These are phyloP conservation scores for Gymnoscopelus microlampas DNA, from an alignment of 2,797 vertebrate genomes.

Conservation along the genomic window DNA sequence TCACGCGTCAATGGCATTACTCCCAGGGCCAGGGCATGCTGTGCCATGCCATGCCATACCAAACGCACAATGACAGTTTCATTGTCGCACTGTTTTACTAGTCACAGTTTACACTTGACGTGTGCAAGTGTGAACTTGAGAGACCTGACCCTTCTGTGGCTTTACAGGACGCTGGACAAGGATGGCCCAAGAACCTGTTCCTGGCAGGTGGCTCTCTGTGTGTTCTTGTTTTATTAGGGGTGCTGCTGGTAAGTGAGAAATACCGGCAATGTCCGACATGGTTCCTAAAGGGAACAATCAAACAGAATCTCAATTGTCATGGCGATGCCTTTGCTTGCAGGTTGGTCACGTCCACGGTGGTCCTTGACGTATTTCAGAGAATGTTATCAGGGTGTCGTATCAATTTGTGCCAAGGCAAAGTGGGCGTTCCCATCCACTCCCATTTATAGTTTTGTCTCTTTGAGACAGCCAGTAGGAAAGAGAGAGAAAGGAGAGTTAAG, in stretches of 20 bases:
- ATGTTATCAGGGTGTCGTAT: too few species aligned
- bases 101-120: slow-evolving; percentile 6
- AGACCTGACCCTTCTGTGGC: slow-evolving; percentile 7
- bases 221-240: slow-evolving; percentile 14
- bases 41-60: background rate
- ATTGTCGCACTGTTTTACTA: slow-evolving; percentile 19
- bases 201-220: slow-evolving; percentile 2
- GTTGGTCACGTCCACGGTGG: too few species aligned
- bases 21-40: background rate
- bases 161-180: slow-evolving; percentile 18
- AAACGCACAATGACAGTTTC: background rate
- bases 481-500: too few species aligned
- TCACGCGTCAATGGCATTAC: background rate
- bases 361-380: too few species aligned
- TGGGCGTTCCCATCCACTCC: too few species aligned
- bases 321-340: background rate
- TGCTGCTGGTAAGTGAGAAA: slow-evolving; percentile 22
- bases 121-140: slow-evolving; percentile 36
- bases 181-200: slow-evolving; percentile 22
- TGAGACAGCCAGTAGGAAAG: too few species aligned
- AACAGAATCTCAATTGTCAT: background rate
- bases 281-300: slow-evolving; percentile 15
- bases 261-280: slow-evolving; percentile 17
- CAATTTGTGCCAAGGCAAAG: too few species aligned
- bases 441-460: too few species aligned